Evolutionary conservation across 1,140 invertebrate genomes (phyloP).

Genomic region (Bombus fervidus): DNA sequence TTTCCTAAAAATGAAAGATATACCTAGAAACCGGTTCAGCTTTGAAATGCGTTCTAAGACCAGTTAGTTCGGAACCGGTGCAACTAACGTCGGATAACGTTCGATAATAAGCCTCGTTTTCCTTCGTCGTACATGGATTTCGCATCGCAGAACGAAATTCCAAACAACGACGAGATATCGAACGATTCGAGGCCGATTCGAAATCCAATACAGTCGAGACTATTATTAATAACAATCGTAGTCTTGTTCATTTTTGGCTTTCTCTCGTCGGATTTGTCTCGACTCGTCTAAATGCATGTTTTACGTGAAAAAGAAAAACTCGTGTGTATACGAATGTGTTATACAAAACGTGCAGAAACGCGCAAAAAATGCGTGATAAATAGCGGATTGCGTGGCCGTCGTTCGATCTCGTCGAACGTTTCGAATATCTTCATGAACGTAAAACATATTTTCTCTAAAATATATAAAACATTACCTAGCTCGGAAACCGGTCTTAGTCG

Average conservation of each 20-base stretch:
- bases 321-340: background rate
- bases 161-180: constrained; percentile 7
- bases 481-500: constrained; percentile 30
- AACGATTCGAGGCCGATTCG: background rate
- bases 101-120: constrained; percentile 32
- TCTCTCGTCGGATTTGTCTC: background rate
- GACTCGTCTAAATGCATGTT: background rate
- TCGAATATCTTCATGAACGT: too few relatives aligned
- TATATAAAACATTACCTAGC: background rate
- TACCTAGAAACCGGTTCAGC: constrained; percentile 30
- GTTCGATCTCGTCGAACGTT: constrained; percentile 15
- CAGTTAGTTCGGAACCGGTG: constrained; percentile 27
- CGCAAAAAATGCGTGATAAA: background rate
- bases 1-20: constrained; percentile 8
- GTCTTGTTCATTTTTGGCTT: too few relatives aligned
- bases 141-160: constrained; percentile 19
- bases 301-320: background rate
- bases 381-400: background rate
- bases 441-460: too few relatives aligned
- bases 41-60: constrained; percentile 21
- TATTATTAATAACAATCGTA: background rate
- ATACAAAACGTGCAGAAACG: background rate
- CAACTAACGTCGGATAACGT: constrained; percentile 24
- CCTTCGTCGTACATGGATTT: background rate
- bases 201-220: background rate